Percentiles rank a stretch among this genome's conserved stretches.
phyloP scores from a whole-genome alignment of 2,888 invertebrate species.

The Cecidostiba fungosa region DNA sequence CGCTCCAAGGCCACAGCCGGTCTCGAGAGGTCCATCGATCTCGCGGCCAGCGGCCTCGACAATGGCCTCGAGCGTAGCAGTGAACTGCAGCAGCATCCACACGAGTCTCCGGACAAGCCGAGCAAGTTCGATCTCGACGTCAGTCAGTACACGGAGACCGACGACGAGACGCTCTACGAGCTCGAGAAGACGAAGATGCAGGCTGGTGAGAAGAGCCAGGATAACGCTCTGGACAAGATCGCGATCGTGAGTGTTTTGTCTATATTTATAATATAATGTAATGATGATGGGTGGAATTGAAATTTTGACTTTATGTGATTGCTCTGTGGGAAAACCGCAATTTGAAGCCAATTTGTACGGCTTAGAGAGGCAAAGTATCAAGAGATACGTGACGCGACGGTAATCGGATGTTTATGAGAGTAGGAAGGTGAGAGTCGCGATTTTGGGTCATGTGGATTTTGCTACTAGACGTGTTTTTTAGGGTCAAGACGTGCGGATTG shows the following conservation, averaged over 20 bases:
- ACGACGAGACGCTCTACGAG: conserved; percentile 79
- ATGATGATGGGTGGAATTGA: not conserved
- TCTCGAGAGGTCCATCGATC: conserved; percentile 64
- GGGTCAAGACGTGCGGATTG: not conserved
- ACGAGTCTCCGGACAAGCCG: conserved; percentile 70
- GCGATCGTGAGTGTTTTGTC: conserved; percentile 20
- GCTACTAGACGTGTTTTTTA: conserved; percentile 15
- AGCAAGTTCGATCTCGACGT: conserved; percentile 75
- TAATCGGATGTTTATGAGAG: conserved; percentile 11
- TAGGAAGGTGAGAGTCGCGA: conserved; percentile 22
- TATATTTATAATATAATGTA: not conserved
- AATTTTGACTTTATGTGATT: too few species aligned
- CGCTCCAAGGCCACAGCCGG: conserved; percentile 70
- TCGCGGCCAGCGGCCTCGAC: conserved; percentile 18
- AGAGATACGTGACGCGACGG: not conserved
- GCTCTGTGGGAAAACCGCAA: too few species aligned
- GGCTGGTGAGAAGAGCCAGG: not conserved
- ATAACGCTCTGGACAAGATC: not conserved
- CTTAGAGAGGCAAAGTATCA: conserved; percentile 13
- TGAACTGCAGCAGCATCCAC: conserved; percentile 60
- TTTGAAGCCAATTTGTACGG: not conserved
- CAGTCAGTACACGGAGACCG: conserved; percentile 71
- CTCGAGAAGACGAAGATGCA: conserved; percentile 70
- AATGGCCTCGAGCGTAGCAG: conserved; percentile 40
- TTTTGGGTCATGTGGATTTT: conserved; percentile 32